phyloP scores from a whole-genome alignment of 2,797 vertebrate species.

The Myotis myotis region DNA sequence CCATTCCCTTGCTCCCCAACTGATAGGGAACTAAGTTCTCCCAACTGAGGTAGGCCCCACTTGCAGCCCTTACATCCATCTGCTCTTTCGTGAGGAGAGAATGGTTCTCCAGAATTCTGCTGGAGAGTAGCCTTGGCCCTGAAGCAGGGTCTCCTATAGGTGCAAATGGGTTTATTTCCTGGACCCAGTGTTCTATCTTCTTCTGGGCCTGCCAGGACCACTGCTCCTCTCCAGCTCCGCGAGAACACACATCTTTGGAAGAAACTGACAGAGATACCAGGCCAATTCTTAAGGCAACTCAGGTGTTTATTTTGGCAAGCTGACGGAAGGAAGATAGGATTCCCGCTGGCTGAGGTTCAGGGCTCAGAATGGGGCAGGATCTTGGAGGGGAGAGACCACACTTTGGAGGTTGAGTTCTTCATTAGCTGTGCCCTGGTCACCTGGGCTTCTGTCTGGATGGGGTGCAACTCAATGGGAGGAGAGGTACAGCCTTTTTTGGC shows the following conservation, averaged over 20 bases:
- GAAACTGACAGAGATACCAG: not conserved
- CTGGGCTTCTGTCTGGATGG: constrained; percentile 68
- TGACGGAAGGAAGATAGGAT: not conserved
- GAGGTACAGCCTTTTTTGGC: rapidly evolving
- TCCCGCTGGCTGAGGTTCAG: not conserved
- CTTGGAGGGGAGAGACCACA: constrained; percentile 5
- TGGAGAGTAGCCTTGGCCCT: not conserved
- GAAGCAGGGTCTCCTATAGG: not conserved
- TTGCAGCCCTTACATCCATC: not conserved
- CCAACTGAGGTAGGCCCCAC: not conserved
- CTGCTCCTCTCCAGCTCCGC: not conserved
- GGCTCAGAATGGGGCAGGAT: not conserved
- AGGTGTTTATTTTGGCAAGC: constrained; percentile 66
- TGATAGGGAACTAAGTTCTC: not conserved
- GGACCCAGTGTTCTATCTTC: not conserved
- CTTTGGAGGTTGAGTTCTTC: rapidly evolving
- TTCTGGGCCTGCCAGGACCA: not conserved
- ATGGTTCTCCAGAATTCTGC: not conserved
- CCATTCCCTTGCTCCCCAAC: not conserved
- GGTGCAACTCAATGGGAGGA: constrained; percentile 54
- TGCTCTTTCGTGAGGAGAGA: not conserved
- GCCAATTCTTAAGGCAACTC: not conserved
- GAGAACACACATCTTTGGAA: not conserved
- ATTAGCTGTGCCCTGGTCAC: constrained; percentile 70
- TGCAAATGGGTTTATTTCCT: not conserved